These are phyloP conservation scores for Amphimallon solstitiale DNA, from an alignment of 2,888 invertebrate genomes.

Conservation along the genomic window DNA sequence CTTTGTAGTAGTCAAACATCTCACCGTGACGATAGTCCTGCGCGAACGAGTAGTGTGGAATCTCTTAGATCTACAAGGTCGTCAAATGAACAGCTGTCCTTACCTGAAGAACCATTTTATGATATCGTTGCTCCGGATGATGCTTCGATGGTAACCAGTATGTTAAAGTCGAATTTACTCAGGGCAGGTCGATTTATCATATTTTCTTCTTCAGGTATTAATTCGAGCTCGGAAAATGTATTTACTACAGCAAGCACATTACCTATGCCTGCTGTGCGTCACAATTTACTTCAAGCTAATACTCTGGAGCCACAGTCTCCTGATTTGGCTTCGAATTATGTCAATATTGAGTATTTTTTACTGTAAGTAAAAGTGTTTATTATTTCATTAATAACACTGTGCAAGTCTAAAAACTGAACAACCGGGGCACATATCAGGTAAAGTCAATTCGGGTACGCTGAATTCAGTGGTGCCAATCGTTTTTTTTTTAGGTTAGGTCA, in stretches of 20 bases:
- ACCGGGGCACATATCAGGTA: too few relatives aligned
- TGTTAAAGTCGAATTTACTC: slow-evolving; percentile 64
- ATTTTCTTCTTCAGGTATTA: slow-evolving; percentile 59
- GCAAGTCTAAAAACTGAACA: background rate
- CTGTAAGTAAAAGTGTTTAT: slow-evolving; percentile 68
- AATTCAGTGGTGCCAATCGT: too few relatives aligned
- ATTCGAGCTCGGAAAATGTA: slow-evolving; percentile 75
- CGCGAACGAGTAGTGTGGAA: slow-evolving; percentile 59
- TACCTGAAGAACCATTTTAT: slow-evolving; percentile 74
- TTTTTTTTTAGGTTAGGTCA: too few relatives aligned
- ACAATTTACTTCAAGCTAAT: slow-evolving; percentile 53
- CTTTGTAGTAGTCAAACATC: slow-evolving; percentile 47
- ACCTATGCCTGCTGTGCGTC: slow-evolving; percentile 64
- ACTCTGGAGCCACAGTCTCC: slow-evolving; percentile 77
- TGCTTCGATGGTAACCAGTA: slow-evolving; percentile 63
- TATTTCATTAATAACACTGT: background rate
- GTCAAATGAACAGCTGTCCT: slow-evolving; percentile 68
- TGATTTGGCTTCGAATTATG: slow-evolving; percentile 85
- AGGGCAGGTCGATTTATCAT: background rate
- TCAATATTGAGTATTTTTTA: slow-evolving; percentile 92
- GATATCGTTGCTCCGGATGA: slow-evolving; percentile 75
- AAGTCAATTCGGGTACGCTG: too few relatives aligned
- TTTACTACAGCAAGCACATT: slow-evolving; percentile 71
- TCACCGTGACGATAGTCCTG: slow-evolving; percentile 45
- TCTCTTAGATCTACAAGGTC: slow-evolving; percentile 65